phyloP scores from a whole-genome alignment of 2,888 invertebrate genomes.

The Mythimna lalbum region DNA sequence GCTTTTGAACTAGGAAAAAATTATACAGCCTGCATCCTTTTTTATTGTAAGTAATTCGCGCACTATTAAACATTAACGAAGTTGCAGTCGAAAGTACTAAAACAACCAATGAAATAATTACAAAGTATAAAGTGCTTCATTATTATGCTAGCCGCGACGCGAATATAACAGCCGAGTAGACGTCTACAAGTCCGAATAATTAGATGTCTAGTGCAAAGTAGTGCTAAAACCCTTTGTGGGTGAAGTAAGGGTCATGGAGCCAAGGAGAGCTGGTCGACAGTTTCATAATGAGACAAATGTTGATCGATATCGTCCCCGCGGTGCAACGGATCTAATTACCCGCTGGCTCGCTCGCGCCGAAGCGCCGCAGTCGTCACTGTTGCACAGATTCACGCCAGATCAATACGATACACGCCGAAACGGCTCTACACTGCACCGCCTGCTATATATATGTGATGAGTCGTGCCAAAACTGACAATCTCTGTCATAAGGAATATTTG shows the following conservation, averaged over 20 bases:
- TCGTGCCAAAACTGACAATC: slow-evolving; percentile 1
- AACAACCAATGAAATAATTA: slow-evolving; percentile 30
- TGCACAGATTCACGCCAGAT: slow-evolving; percentile 40
- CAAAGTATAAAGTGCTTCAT: slow-evolving; percentile 26
- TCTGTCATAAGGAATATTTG: background rate
- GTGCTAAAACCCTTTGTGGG: background rate
- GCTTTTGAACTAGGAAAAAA: too few species aligned
- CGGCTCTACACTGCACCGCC: background rate
- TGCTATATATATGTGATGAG: background rate
- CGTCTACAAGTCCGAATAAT: slow-evolving; percentile 19
- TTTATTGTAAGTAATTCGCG: background rate
- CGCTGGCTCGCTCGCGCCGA: slow-evolving; percentile 2
- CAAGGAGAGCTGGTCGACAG: background rate
- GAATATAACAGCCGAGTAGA: slow-evolving; percentile 14
- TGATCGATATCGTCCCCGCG: slow-evolving; percentile 29
- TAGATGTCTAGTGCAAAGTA: slow-evolving; percentile 11
- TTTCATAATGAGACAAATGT: slow-evolving; percentile 14
- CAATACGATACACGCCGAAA: slow-evolving; percentile 41
- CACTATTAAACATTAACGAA: slow-evolving; percentile 9
- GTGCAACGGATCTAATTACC: slow-evolving; percentile 48
- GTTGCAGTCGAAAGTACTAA: slow-evolving; percentile 8
- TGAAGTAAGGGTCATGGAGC: background rate
- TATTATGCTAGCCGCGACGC: slow-evolving; percentile 21
- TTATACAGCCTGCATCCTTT: too few species aligned
- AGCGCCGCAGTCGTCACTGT: slow-evolving; percentile 23